Conservation (phyloP, 2,797 vertebrate species). For the Coendou prehensilis region DNA sequence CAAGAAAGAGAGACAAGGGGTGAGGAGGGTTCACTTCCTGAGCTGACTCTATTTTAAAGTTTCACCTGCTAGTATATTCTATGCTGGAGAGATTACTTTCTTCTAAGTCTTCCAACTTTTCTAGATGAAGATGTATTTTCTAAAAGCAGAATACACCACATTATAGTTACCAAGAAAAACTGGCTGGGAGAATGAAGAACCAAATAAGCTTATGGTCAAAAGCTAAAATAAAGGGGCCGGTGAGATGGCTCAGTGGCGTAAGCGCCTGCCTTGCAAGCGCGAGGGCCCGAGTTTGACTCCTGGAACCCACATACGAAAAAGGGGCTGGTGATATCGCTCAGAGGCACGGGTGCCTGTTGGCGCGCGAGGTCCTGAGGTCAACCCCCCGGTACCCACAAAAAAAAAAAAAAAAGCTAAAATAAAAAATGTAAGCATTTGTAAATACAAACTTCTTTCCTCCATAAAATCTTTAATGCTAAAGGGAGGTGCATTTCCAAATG, state of each 20-base stretch:
- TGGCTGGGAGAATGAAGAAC: conserved; percentile 38
- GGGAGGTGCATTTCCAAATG: conserved; percentile 69
- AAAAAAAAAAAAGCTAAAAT: conserved; percentile 44
- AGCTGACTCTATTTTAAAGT: conserved; percentile 39
- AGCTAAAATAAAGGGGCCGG: conserved; percentile 62
- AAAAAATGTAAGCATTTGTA: conserved; percentile 28
- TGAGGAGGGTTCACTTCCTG: neutral
- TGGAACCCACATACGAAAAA: no score
- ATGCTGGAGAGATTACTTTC: neutral
- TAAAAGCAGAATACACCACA: conserved; percentile 51
- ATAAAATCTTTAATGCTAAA: conserved; percentile 55
- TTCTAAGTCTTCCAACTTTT: conserved; percentile 26
- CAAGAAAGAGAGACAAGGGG: neutral
- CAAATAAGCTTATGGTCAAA: conserved; percentile 2
- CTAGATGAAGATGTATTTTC: conserved; percentile 42
- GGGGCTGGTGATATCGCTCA: no score
- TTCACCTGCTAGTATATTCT: neutral
- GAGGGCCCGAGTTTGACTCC: no score
- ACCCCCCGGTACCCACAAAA: no score
- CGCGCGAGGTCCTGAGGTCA: no score
- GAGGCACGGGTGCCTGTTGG: no score
- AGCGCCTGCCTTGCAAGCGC: no score
- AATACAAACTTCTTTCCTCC: conserved; percentile 55
- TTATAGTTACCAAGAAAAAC: conserved; percentile 55
- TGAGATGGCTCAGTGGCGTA: no score